Conservation (phyloP, 2,113 vertebrate species). For the Sebastes schlegelii region DNA sequence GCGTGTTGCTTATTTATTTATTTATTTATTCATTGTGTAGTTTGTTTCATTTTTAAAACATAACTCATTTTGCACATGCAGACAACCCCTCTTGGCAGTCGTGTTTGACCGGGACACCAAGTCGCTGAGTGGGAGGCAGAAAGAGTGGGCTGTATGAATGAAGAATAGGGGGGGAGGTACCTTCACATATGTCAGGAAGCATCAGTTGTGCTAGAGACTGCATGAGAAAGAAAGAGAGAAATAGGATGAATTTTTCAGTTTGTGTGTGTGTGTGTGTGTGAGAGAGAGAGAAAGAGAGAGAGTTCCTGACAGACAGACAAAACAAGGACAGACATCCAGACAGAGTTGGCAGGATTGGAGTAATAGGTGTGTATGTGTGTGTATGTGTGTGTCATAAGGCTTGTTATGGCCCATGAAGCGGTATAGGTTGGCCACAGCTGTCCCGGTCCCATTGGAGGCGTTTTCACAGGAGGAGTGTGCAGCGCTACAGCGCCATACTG, state of each 20-base stretch:
- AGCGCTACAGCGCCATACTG: conserved; percentile 79
- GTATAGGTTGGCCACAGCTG: conserved; percentile 85
- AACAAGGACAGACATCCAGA: conserved; percentile 61
- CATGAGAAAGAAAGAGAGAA: conserved; percentile 31
- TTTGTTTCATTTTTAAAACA: conserved; percentile 2
- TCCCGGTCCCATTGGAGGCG: conserved; percentile 82
- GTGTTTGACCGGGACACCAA: conserved; percentile 36
- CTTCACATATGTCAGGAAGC: conserved; percentile 40
- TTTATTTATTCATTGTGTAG: neutral
- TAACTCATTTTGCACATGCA: conserved; percentile 34
- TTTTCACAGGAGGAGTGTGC: conserved; percentile 82
- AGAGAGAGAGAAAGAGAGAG: conserved; percentile 14
- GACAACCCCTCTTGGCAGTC: conserved; percentile 33
- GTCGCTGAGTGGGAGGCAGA: conserved; percentile 41
- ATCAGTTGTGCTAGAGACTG: conserved; percentile 45
- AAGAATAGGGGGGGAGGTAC: conserved; percentile 30
- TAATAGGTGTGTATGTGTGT: conserved; percentile 57
- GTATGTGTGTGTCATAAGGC: conserved; percentile 72
- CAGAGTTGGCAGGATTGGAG: conserved; percentile 50
- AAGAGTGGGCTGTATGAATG: conserved; percentile 37
- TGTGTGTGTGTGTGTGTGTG: conserved; percentile 18
- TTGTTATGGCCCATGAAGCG: conserved; percentile 82
- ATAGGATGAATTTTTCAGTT: neutral
- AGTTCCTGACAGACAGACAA: conserved; percentile 54
- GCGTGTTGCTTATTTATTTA: neutral